These are phyloP conservation scores for Raja brachyura DNA, from an alignment of 2,113 vertebrate genomes.

Conservation along the genomic window DNA sequence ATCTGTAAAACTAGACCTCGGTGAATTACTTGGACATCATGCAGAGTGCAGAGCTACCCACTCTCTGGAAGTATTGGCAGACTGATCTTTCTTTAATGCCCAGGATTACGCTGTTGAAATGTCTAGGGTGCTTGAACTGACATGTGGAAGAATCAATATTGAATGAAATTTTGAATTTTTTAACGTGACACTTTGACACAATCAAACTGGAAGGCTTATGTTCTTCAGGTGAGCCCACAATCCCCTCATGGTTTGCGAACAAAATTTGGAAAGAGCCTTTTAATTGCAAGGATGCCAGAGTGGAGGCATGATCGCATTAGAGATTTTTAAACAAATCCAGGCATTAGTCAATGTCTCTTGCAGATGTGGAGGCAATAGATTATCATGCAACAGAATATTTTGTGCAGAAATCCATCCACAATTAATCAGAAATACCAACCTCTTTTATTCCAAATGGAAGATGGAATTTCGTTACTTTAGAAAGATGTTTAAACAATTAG, in stretches of 20 bases:
- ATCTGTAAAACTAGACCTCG: neutral
- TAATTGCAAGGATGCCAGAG: slow-evolving; percentile 24
- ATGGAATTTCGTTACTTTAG: neutral
- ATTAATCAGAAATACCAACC: neutral
- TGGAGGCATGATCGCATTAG: neutral
- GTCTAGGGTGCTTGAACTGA: neutral
- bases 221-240: neutral
- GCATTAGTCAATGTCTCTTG: neutral
- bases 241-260: neutral
- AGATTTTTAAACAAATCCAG: slow-evolving; percentile 30
- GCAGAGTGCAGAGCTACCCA: neutral
- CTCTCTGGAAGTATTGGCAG: neutral
- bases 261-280: neutral
- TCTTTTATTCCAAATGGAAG: neutral
- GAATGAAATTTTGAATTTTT: slow-evolving; percentile 28
- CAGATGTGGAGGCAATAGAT: slow-evolving; percentile 15
- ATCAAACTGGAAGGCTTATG: neutral
- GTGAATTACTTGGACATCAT: neutral
- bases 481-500: neutral
- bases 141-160: slow-evolving; percentile 9
- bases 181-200: slow-evolving; percentile 31
- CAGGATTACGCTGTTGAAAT: neutral
- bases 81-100: neutral
- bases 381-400: neutral
- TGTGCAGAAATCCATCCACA: neutral